phyloP scores from a whole-genome alignment of 2,113 vertebrate species.

The Sisor rabdophorus region DNA sequence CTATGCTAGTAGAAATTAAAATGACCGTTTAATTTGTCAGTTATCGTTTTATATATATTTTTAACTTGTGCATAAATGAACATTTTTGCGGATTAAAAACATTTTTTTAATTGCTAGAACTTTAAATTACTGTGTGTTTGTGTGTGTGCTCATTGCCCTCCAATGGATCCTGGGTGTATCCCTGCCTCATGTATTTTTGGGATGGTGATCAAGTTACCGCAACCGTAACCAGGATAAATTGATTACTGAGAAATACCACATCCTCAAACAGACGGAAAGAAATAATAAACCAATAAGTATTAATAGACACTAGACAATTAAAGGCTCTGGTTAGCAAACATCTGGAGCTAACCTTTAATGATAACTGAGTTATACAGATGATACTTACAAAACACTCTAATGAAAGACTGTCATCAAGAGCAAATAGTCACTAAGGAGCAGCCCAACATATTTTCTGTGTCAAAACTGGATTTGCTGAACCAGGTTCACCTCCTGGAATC shows the following conservation, averaged over 20 bases:
- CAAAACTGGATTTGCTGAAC: neutral
- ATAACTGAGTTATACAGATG: slow-evolving; percentile 3
- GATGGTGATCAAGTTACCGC: neutral
- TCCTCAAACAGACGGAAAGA: neutral
- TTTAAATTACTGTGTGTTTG: neutral
- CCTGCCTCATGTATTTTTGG: neutral
- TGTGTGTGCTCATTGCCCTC: neutral
- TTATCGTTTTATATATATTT: too few species aligned
- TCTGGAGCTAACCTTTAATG: slow-evolving; percentile 2
- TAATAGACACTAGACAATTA: slow-evolving; percentile 12
- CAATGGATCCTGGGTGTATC: neutral
- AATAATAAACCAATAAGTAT: neutral
- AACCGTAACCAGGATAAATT: neutral
- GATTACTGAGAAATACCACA: neutral
- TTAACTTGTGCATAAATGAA: too few species aligned
- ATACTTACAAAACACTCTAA: neutral
- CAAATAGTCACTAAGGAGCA: neutral
- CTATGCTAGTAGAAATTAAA: too few species aligned
- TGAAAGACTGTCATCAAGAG: neutral
- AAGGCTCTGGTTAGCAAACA: slow-evolving; percentile 14
- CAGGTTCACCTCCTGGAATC: neutral
- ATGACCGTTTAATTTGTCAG: too few species aligned
- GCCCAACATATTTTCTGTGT: neutral
- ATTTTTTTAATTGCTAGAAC: too few species aligned
- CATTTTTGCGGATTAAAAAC: too few species aligned